Conservation (phyloP, 2,888 invertebrate genomes). For the Cyrtodaria siliqua region DNA sequence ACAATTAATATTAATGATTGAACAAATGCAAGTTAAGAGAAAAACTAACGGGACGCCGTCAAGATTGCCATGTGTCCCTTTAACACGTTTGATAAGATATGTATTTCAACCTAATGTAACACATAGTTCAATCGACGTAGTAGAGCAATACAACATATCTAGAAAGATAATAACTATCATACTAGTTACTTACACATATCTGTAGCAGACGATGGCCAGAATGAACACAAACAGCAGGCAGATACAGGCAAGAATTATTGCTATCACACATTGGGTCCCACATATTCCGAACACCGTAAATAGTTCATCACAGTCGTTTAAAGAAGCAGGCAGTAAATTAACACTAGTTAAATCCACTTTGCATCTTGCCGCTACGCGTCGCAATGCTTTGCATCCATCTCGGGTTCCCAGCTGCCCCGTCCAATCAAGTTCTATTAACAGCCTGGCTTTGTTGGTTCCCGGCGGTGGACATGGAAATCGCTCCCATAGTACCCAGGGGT, state of each 20-base stretch:
- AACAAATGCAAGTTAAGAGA: too few relatives aligned
- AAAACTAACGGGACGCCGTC: too few relatives aligned
- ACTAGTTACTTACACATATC: constrained; percentile 61
- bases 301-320: constrained; percentile 57
- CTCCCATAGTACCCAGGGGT: constrained; percentile 61
- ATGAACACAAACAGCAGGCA: constrained; percentile 57
- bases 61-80: too few relatives aligned
- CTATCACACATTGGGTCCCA: constrained; percentile 63
- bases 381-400: constrained; percentile 57
- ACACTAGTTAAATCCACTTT: constrained; percentile 54
- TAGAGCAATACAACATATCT: background rate
- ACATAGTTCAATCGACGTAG: too few relatives aligned
- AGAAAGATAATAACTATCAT: background rate
- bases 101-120: too few relatives aligned
- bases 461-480: constrained; percentile 64
- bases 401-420: constrained; percentile 49
- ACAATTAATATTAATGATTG: too few relatives aligned
- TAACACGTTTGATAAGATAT: too few relatives aligned
- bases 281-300: constrained; percentile 46
- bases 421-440: constrained; percentile 61
- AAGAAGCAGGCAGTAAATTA: constrained; percentile 24
- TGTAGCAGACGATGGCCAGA: constrained; percentile 57
- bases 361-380: constrained; percentile 56
- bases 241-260: constrained; percentile 60
- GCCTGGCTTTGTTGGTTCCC: constrained; percentile 45